phyloP scores from a whole-genome alignment of 2,113 vertebrate species.

The Rhabdornis inornatus region DNA sequence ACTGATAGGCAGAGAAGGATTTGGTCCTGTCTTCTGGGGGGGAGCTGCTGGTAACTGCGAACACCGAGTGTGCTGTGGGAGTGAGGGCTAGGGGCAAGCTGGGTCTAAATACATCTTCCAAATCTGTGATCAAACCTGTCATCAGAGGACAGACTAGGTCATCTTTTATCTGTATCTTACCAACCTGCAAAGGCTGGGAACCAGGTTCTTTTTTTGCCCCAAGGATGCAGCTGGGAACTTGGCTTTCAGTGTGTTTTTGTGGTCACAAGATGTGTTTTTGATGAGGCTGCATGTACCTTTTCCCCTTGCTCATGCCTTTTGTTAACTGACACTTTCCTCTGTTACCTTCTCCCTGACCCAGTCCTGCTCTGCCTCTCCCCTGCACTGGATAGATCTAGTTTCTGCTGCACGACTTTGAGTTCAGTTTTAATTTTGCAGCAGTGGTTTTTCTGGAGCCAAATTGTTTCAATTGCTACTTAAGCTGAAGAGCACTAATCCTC shows the following conservation, averaged over 20 bases:
- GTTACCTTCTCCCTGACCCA: constrained; percentile 23
- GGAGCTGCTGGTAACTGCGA: background rate
- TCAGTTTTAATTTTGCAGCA: constrained; percentile 5
- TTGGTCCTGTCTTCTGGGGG: background rate
- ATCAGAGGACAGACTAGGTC: background rate
- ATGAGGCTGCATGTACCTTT: constrained; percentile 26
- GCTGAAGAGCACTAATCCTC: background rate
- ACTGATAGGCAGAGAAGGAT: background rate
- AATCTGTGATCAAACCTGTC: background rate
- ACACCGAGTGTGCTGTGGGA: background rate
- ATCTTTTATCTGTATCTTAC: background rate
- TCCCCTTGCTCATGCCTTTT: background rate
- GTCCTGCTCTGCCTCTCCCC: constrained; percentile 31
- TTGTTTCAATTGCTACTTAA: constrained; percentile 29
- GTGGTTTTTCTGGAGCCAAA: background rate
- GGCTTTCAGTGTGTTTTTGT: constrained; percentile 26
- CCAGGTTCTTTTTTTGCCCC: background rate
- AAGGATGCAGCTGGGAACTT: constrained; percentile 26
- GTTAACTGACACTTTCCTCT: constrained; percentile 23
- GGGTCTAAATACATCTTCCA: background rate
- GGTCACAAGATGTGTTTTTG: constrained; percentile 22
- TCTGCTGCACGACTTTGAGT: background rate
- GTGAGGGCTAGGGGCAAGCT: background rate
- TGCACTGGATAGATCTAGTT: constrained; percentile 34
- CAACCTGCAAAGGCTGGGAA: background rate